Base-by-base conservation (phyloP, 2,797 vertebrate species). In the Sebastes minor region DNA sequence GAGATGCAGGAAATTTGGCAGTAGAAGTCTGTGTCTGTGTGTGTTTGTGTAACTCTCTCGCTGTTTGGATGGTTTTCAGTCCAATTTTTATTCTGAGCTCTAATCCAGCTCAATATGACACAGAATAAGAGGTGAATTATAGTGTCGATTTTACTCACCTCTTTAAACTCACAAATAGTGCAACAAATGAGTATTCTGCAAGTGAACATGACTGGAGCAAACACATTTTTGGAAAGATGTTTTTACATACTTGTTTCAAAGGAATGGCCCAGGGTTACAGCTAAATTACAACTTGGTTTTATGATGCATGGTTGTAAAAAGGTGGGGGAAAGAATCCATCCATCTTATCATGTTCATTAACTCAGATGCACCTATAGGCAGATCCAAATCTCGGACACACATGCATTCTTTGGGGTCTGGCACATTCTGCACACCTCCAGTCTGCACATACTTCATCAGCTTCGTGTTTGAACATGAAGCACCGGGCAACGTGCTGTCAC, bases 381-480 rank as follows among this genome's bases (percentile, higher is more conserved):
- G 80, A 75, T 88, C 7, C 67, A 79, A 62, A 90, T 94, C 88
- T 89, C 71, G 81, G 74, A 75, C 88, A 82, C 80, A 32, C 80
- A 35, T 66, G 87, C 88, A 92, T 92, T 92, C 90, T 90, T 91
- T 30, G 71, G 77, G 84, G 56, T 92, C 89, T 52, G 83, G 86
- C 93, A 53, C 67, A 79, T 81, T 81, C 91, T 84, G 77, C 85
- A 88, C 91, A n/a, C 83, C 86, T 88, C 88, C 80, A 6, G 78
- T 84, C 83, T 90, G 55, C 83, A 67, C 90, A 93, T 92, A 94
- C 88, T 93, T 94, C 76, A 80, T 78, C 75, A 70, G n/a, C 78
- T 84, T 95, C 97, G 32, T 95, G 97, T 95, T 81, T 61, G 86
- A 95, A 96, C 97, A 92, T 76, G 97, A 96, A 91, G 20, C 76